These are phyloP conservation scores for Drosophila sp. DNA, from an alignment of 1,140 invertebrate genomes.

Conservation along the genomic window DNA sequence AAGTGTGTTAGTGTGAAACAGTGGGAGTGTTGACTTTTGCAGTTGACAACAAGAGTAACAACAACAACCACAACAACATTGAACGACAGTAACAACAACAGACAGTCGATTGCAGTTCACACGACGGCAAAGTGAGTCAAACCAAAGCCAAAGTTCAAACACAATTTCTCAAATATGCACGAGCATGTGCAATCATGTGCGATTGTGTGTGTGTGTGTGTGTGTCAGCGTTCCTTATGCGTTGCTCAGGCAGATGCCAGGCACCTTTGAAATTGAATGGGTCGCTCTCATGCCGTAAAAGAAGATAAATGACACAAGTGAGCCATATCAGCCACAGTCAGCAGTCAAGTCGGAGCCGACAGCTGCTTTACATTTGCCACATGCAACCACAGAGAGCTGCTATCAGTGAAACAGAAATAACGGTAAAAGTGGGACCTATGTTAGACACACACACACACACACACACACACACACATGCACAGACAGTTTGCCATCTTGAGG, in stretches of 20 bases:
- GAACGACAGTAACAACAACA: slow-evolving; percentile 31
- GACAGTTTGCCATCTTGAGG: slow-evolving; percentile 70
- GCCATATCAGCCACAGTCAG: slow-evolving; percentile 65
- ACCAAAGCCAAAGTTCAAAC: slow-evolving; percentile 82
- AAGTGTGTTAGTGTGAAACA: slow-evolving; percentile 3
- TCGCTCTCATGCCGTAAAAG: slow-evolving; percentile 71
- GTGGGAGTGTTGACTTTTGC: slow-evolving; percentile 44
- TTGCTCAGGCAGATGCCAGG: slow-evolving; percentile 67
- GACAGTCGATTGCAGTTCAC: slow-evolving; percentile 54
- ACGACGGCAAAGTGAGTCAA: slow-evolving; percentile 61
- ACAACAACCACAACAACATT: slow-evolving; percentile 15
- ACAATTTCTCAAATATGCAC: slow-evolving; percentile 77
- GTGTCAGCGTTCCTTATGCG: slow-evolving; percentile 50
- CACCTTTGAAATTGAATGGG: slow-evolving; percentile 76
- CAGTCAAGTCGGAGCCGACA: slow-evolving; percentile 37
- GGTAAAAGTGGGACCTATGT: slow-evolving; percentile 10
- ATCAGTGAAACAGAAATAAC: slow-evolving; percentile 2
- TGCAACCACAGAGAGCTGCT: slow-evolving; percentile 21
- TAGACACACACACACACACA: slow-evolving; percentile 27
- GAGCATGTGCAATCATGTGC: slow-evolving; percentile 43
- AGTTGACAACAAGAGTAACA: slow-evolving; percentile 52
- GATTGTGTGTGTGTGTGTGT: slow-evolving; percentile 26
- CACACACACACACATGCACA: slow-evolving; percentile 36
- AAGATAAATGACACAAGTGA: slow-evolving; percentile 82
- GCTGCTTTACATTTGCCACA: slow-evolving; percentile 64